Percentiles rank a stretch among this genome's conserved stretches.
Conservation (phyloP, 2,888 invertebrate species). For the Pseudococcus viburni region DNA sequence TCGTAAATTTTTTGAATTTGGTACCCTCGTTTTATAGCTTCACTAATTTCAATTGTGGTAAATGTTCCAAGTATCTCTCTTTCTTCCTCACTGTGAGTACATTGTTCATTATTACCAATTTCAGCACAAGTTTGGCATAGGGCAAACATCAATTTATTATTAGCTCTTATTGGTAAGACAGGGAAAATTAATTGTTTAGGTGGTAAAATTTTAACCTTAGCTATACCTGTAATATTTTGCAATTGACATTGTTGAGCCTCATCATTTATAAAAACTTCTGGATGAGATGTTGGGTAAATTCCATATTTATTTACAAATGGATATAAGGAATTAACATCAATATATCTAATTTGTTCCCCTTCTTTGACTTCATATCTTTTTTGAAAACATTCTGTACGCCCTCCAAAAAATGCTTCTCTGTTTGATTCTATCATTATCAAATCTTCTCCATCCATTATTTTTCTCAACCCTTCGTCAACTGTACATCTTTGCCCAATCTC, state of each 20-base stretch:
- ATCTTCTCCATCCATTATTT: neutral
- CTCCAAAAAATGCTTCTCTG: conserved; percentile 69
- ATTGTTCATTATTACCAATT: no score
- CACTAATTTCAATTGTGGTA: no score
- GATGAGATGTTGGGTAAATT: conserved; percentile 63
- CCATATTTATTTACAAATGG: conserved; percentile 61
- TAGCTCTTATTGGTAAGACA: no score
- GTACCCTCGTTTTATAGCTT: no score
- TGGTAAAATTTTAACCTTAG: no score
- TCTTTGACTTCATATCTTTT: neutral
- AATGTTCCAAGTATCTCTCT: no score
- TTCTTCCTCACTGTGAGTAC: no score
- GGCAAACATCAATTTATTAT: no score
- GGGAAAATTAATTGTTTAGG: no score
- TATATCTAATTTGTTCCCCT: conserved; percentile 60
- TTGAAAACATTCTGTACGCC: conserved; percentile 68
- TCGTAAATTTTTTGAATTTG: no score
- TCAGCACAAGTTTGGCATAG: no score
- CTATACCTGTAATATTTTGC: no score
- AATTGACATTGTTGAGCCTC: neutral
- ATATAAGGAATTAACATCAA: conserved; percentile 64
- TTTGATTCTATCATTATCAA: conserved; percentile 4
- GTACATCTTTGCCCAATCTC: neutral
- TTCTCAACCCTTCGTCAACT: conserved; percentile 18
- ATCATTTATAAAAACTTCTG: neutral